Percentiles rank a stretch among this genome's conserved stretches.
Evolutionary conservation across 92 coral and sea anemone species (phyloP).

Genomic region (Bergia sp.): DNA sequence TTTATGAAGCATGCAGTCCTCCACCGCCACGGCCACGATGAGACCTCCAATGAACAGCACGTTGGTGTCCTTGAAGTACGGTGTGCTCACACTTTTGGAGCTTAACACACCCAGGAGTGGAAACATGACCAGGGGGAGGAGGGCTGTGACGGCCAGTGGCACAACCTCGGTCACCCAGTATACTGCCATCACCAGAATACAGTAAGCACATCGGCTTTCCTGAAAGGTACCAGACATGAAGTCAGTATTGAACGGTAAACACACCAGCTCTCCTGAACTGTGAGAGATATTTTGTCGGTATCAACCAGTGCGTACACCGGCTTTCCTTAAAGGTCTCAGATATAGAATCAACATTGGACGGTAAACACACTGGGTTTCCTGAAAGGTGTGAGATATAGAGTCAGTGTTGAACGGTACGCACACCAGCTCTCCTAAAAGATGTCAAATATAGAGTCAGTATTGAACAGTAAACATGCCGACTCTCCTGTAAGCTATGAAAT

Average conservation of each 20-base stretch:
- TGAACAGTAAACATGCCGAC: constrained; percentile 59
- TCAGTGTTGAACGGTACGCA: constrained; percentile 45
- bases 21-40: constrained; percentile 87
- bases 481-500: neutral
- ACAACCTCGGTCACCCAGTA: constrained; percentile 84
- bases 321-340: constrained; percentile 46
- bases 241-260: constrained; percentile 44
- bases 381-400: neutral
- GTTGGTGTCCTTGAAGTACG: constrained; percentile 88
- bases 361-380: constrained; percentile 57
- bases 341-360: neutral
- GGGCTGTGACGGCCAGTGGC: constrained; percentile 80
- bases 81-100: constrained; percentile 75
- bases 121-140: constrained; percentile 74
- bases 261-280: constrained; percentile 65
- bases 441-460: too few species aligned
- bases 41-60: constrained; percentile 83
- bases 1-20: constrained; percentile 85
- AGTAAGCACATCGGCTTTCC: constrained; percentile 79
- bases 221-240: neutral
- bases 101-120: constrained; percentile 80
- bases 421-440: constrained; percentile 63
- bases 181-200: constrained; percentile 73
- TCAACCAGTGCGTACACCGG: constrained; percentile 59
- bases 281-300: too few species aligned